Evolutionary conservation across 2,113 vertebrate genomes (phyloP), one percentile per base, ranked within the genome.

Genomic region (Corydoras sp.): DNA sequence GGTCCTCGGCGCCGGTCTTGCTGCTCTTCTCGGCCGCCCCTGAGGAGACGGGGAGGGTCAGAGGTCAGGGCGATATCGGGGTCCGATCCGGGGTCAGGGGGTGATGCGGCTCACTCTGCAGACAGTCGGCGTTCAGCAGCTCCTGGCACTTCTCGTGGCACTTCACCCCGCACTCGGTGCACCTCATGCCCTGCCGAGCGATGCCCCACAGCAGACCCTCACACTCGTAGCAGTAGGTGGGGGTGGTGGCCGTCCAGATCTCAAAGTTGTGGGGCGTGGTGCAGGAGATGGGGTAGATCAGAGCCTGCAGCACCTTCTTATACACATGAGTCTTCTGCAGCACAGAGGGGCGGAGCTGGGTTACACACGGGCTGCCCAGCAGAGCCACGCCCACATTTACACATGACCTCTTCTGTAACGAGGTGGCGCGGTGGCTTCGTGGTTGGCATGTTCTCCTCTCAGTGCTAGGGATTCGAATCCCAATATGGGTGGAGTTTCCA

Each of bases 1-100:
- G 87, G 72, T 99, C 95, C 85, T 99, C 97, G 0, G 94, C 91
- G 31, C 97, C 97, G 0, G 95, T 96, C 81, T 98, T 98, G 0
- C 89, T 98, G 85, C 95, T 95, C 85, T 99, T 99, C 84, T 98
- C 96, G 0, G 95, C 97, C 4, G 97, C 97, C 82, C 97, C 97
- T 99, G 76, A 43, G 32, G 18, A 48, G 4, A n/a, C 5, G 59
- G 14, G 53, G 31, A 65, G 15, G 24, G 32, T 18, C 24, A 62
- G 32, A 48, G 11, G 15, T 2, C 24, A 13, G 10, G 2, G 2
- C 53, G 18, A 24, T 24, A 24, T 24, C 18, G 2, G 18, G 18
- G 18, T 24, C 18, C 18, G 18, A 2, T 24, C 18, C 18, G 18
- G 18, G 18, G 18, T 24, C 18, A 24, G 18, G 18, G 18, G 1